Base-by-base conservation (phyloP, 2,797 vertebrate species). In the Mycteria americana region DNA sequence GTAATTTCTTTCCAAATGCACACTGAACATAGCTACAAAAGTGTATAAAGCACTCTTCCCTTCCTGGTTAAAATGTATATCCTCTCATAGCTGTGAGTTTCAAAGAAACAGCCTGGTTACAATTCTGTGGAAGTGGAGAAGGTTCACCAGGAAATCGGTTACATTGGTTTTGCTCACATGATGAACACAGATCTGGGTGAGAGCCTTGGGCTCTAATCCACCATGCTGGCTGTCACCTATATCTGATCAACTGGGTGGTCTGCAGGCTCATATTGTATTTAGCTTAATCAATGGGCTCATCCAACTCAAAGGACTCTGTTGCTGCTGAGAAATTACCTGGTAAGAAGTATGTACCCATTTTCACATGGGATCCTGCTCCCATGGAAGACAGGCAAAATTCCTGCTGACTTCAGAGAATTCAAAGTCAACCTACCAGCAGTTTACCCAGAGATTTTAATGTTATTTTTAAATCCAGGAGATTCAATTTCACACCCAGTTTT, bases 141-240 rank as follows among this genome's bases (percentile, higher is more conserved):
- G 31, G 39, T 8, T 88, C 77, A 30, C 16, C 37, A 91, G 64
- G 30, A 63, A 12, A 77, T 62, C 2, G 5, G 43, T 59, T 62
- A n/a, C 35, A 2, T 4, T 28, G 70, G 11, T 33, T 79, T 85
- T 93, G 39, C 53, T 92, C 78, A 43, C 31, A 22, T 6, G 6
- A 63, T 35, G 28, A 51, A 12, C 19, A 57, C 0, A 64, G 54
- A 46, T 50, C 27, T 73, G 59, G 24, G 41, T 86, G 56, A 80
- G 16, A 86, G 67, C 92, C 60, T 19, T 43, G 60, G 91, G 70
- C 80, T 93, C 30, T 48, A 3, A 57, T 25, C 22, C 57, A 43
- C 57, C 27, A 3, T 2, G 0, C 45, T 60, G 33, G 25, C 80
- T 93, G 62, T 31, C 69, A 74, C 0, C 0, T 59, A 72, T 41